Base-by-base conservation (phyloP, 2,113 vertebrate genomes). In the Carettochelys insculpta region DNA sequence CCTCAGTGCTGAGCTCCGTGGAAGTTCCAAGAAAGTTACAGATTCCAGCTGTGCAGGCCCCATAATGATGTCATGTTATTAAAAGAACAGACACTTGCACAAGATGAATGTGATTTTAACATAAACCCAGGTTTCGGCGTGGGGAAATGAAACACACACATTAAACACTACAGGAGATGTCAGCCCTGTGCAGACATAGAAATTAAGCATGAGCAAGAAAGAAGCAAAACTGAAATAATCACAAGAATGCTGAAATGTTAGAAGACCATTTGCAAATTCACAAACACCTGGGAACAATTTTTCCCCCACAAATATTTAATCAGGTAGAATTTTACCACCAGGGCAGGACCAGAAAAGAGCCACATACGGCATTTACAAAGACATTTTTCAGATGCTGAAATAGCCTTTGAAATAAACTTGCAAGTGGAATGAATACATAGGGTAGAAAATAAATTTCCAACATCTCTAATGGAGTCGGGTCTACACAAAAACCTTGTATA, bases 21-120 rank as follows among this genome's bases (percentile, higher is more conserved):
- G 86, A 93, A 91, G 68, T 48, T 7, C 50, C 71, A 43, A 83
- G 34, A 54, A 89, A 87, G 82, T 76, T 79, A 87, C 65, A 77
- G 65, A 54, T 75, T 41, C 91, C 73, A 61, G 73, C 92, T 93
- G 83, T 82, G 91, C 65, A 8, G 80, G 77, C 54, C 76, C 19
- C 5, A 87, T 88, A 92, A 97, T 89, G 92, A 94, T 76, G 88
- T 52, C 85, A 89, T 61, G 25, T 87, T 92, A 86, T 92, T 96
- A 91, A 93, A 89, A 77, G 83, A 88, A 88, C 61, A 93, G 84
- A 61, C 47, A 76, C 61, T 90, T 87, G 82, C 89, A 58, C 16
- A 58, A 90, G 91, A 94, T 51, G 82, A 92, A 95, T 83, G 92
- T 54, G 68, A 88, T 34, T 94, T 94, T 85, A 86, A 88, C 71